These are phyloP conservation scores for Leucophenga maculata DNA, from an alignment of 2,888 invertebrate species.

Conservation along the genomic window DNA sequence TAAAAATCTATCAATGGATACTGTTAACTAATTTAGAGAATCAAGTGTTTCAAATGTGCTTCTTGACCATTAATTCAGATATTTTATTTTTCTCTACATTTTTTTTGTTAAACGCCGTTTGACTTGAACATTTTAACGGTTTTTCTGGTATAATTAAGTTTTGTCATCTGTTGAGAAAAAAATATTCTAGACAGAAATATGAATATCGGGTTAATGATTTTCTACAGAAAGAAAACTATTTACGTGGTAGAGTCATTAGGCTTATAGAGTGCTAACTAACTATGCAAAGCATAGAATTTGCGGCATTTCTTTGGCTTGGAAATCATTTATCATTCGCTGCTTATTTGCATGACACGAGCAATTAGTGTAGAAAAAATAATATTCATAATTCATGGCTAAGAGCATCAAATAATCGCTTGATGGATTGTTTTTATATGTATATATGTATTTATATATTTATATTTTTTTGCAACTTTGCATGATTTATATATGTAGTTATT, in stretches of 20 bases:
- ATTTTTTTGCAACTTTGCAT: no score
- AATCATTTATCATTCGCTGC: neutral
- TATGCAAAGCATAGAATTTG: no score
- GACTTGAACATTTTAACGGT: neutral
- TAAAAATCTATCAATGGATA: constrained; percentile 53
- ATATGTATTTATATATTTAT: no score
- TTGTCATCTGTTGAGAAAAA: neutral
- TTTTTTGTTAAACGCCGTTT: neutral
- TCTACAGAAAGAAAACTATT: neutral
- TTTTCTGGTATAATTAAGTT: neutral
- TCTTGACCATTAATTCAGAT: neutral
- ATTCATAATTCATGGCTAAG: constrained; percentile 1
- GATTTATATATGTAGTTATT: no score
- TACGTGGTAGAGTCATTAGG: neutral
- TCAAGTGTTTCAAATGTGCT: constrained; percentile 28
- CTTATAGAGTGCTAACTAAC: no score
- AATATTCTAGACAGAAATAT: neutral
- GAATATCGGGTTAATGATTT: no score
- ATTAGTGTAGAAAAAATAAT: neutral
- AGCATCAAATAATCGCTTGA: constrained; percentile 48
- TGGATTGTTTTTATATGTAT: constrained; percentile 27
- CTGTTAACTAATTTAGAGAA: constrained; percentile 61
- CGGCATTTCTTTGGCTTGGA: no score
- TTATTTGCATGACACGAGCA: constrained; percentile 15
- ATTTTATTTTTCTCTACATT: neutral